Evolutionary conservation across 2,113 vertebrate genomes (phyloP), one percentile per base, ranked within the genome.

Genomic region (Mesoclemmys tuberculata): DNA sequence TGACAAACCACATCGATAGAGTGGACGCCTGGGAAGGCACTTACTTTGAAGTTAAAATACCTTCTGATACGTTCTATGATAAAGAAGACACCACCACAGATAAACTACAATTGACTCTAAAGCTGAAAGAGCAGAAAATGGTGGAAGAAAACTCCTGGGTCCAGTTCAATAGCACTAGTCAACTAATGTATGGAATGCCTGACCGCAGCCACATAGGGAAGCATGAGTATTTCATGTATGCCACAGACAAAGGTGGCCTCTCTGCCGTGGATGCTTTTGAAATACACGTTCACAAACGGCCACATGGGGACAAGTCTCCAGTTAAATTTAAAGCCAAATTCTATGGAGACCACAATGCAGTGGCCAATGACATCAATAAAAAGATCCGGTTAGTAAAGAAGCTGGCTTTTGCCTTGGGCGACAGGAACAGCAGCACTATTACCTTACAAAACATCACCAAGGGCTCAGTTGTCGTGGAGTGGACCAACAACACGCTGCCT

Each of bases 1-100:
- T 99, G 78, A 99, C 98, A 0, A 99, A 99, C 93, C 98, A 99
- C 68, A 99, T 99, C 0, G 99, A 99, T 97, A 98, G 98, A 94
- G 99, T 99, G 0, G 99, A 99, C 1, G 99, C 99, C 0, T 99
- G 99, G 99, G 99, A 99, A 27, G 99, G 99, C 71, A 99, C 99
- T 1, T 99, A 99, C 91, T 99, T 99, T 1, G 99, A 99, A 91
- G 98, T 99, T 35, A 99, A 99, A 96, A 99, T 99, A 92, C 99
- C 99, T 0, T 98, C 99, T 0, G 99, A 99, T 93, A 99, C 99
- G 2, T 99, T 99, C 97, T 99, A 98, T 0, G 99, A 99, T 96
- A 96, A 95, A 31, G 99, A 99, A 77, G 99, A 99, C 54, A 99
- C 99, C 54, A 99, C 99, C 35, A 99, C 99, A 0, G 99, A 99